phyloP scores from a whole-genome alignment of 2,888 invertebrate genomes.

The Synergus itoensis region DNA sequence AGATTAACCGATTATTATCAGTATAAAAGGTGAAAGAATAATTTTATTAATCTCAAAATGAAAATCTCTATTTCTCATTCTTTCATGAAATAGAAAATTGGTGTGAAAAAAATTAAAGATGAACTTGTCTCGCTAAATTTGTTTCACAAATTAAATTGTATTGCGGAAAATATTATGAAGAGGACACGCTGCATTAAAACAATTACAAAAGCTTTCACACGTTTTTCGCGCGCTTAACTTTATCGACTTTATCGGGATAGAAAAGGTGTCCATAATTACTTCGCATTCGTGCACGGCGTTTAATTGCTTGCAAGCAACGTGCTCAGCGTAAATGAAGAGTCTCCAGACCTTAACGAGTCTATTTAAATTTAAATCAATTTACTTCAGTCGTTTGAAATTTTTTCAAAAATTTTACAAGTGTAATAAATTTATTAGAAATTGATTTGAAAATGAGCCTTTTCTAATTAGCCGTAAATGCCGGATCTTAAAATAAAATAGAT shows the following conservation, averaged over 20 bases:
- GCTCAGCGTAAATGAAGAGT: slow-evolving; percentile 38
- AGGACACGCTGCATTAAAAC: background rate
- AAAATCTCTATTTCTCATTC: too few species aligned
- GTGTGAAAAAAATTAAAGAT: background rate
- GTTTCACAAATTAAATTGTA: background rate
- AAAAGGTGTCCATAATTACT: slow-evolving; percentile 44
- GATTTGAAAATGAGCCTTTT: background rate
- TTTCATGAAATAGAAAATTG: too few species aligned
- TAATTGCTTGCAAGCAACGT: slow-evolving; percentile 44
- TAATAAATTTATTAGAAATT: background rate
- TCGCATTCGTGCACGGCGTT: slow-evolving; percentile 28
- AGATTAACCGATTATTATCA: too few species aligned
- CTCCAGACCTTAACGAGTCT: slow-evolving; percentile 15
- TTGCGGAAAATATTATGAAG: background rate
- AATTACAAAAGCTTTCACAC: slow-evolving; percentile 5
- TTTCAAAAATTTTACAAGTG: background rate
- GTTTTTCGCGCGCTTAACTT: background rate
- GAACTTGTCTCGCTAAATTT: background rate
- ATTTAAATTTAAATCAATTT: background rate
- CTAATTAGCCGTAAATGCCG: background rate
- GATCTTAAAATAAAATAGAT: background rate
- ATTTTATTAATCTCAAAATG: too few species aligned
- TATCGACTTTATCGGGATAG: slow-evolving; percentile 10
- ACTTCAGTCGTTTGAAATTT: background rate
- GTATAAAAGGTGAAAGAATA: too few species aligned